Percentiles rank a stretch among this genome's conserved stretches.
Conservation (phyloP, 1,140 invertebrate genomes). For the Laupala kohalensis region DNA sequence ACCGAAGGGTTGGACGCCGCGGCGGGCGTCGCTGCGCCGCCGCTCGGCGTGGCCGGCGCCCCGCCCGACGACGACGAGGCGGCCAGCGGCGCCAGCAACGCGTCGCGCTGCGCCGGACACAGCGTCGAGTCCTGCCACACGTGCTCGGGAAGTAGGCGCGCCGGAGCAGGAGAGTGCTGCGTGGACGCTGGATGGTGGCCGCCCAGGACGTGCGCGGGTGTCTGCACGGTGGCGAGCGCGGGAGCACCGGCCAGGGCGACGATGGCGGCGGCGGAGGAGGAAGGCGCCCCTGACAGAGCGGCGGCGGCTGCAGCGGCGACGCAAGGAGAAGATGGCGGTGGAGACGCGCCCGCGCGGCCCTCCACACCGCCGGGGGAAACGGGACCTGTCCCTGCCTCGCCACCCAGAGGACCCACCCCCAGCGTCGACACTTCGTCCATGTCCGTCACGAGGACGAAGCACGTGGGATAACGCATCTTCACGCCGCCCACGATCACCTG, state of each 20-base stretch:
- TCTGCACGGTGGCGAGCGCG: background rate
- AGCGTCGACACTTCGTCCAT: conserved; percentile 47
- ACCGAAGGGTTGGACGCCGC: no score
- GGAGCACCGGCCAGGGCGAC: background rate
- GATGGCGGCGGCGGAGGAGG: background rate
- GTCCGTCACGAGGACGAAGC: conserved; percentile 84
- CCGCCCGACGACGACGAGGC: conserved; percentile 8
- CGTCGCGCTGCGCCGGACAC: conserved; percentile 19
- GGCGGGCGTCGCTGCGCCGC: background rate
- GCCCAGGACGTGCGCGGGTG: background rate
- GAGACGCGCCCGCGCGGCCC: background rate
- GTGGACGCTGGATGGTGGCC: conserved; percentile 20
- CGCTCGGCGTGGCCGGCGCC: background rate
- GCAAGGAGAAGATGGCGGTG: background rate
- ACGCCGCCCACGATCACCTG: conserved; percentile 67
- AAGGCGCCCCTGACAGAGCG: background rate
- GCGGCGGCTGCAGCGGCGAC: background rate
- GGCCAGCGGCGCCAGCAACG: conserved; percentile 21
- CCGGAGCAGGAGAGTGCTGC: conserved; percentile 30
- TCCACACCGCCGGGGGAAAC: background rate
- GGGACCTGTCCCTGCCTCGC: background rate
- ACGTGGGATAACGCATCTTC: conserved; percentile 85
- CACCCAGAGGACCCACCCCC: background rate
- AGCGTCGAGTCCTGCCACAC: conserved; percentile 63
- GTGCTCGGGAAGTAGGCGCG: conserved; percentile 52